Base-by-base conservation (phyloP, 2,113 vertebrate genomes). In the Corvus cornix region DNA sequence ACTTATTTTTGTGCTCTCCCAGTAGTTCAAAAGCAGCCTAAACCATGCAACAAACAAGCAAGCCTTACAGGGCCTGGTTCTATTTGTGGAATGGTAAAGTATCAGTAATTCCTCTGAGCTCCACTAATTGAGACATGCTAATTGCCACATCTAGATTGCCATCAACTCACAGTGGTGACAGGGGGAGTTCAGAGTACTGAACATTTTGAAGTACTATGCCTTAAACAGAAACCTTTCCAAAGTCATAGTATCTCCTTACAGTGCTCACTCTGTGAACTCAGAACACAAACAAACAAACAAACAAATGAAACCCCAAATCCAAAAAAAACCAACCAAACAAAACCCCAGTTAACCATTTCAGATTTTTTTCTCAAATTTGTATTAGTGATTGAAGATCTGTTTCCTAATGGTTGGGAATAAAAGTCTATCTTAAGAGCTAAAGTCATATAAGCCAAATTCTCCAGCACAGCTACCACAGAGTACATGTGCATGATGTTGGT, bases 41-140 rank as follows among this genome's bases (percentile, higher is more conserved):
- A 94, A 95, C 81, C 77, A 81, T 89, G 52, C 60, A 75, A 90
- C 64, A 56, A 13, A 81, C 56, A 90, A 94, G 33, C 43, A 90
- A 95, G 67, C 44, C 48, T 93, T 60, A 46, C 27, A 92, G 44
- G 76, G 27, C 59, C 96, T 70, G 51, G 43, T 70, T 95, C 59
- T 93, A 17, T 56, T 66, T 92, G 64, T 60, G 77, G 83, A 95
- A 84, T 64, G 69, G 64, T 35, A 72, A 88, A 84, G 78, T 83
- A 79, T 43, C 82, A 85, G 35, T 63, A 94, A 83, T 58, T 91
- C 63, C 53, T 92, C 92, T 70, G 67, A 87, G 81, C 35, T 86
- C 52, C 81, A 13, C 30, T 63, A 52, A 79, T 66, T 31, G 49
- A 78, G 48, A 77, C 56, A 80, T 4, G 7, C 35, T 80, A 72